phyloP scores from a whole-genome alignment of 1,140 invertebrate genomes.

The Apis laboriosa region DNA sequence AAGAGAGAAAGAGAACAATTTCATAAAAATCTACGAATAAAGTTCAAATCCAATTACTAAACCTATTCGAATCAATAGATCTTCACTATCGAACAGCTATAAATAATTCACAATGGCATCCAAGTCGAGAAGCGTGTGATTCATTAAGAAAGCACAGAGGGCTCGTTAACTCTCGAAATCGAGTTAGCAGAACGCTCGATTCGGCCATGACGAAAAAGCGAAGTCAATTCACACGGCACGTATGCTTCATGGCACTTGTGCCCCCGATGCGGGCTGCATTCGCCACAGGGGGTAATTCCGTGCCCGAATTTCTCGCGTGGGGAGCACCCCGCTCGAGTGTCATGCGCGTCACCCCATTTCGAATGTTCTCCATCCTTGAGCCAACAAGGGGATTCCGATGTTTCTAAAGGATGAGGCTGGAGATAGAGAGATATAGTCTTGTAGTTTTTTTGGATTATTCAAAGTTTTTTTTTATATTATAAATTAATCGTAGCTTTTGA shows the following conservation, averaged over 20 bases:
- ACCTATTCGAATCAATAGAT: background rate
- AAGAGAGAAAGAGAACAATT: too few species aligned
- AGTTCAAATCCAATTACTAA: too few species aligned
- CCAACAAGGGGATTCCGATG: background rate
- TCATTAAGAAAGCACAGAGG: constrained; percentile 35
- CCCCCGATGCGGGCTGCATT: constrained; percentile 15
- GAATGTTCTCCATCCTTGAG: constrained; percentile 19
- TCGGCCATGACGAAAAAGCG: background rate
- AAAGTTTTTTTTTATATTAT: too few species aligned
- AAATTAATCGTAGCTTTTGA: too few species aligned
- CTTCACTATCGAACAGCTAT: too few species aligned
- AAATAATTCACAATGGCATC: background rate
- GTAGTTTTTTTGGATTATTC: too few species aligned
- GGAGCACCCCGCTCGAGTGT: background rate
- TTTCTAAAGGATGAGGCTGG: constrained; percentile 11
- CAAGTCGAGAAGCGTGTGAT: background rate
- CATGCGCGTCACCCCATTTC: constrained; percentile 39
- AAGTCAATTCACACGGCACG: constrained; percentile 34
- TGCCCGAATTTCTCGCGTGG: constrained; percentile 17
- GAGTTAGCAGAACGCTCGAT: constrained; percentile 19
- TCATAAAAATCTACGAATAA: too few species aligned
- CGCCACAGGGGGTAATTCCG: constrained; percentile 2
- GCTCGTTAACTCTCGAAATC: constrained; percentile 38
- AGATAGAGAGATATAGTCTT: background rate
- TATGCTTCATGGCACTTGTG: constrained; percentile 23